A percentile compares a stretch with the other conserved stretches of the same genome.
Conservation (phyloP, 2,888 invertebrate species). For the Cyclophora punctaria region DNA sequence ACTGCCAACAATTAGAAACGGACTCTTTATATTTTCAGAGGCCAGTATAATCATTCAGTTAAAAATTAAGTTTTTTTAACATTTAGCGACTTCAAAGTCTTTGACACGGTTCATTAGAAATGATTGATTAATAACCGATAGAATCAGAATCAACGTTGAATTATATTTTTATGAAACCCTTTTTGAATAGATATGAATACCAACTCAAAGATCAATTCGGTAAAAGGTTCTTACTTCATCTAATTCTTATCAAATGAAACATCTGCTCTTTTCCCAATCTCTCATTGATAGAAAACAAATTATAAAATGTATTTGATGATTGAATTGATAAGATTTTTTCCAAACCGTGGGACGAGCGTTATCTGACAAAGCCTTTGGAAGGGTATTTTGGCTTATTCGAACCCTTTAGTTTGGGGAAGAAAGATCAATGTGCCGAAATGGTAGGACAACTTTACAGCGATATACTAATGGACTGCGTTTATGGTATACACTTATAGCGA, state of each 20-base stretch:
- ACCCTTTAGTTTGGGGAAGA: conserved; percentile 46
- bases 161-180: conserved; percentile 18
- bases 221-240: conserved; percentile 38
- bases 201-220: conserved; percentile 18
- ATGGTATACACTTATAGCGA: too few species aligned
- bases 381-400: conserved; percentile 25
- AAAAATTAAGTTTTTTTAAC: too few species aligned
- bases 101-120: too few species aligned
- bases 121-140: too few species aligned
- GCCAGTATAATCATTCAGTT: too few species aligned
- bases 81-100: too few species aligned
- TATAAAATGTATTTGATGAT: conserved; percentile 43
- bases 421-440: conserved; percentile 43
- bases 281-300: conserved; percentile 20
- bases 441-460: conserved; percentile 7
- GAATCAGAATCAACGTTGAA: too few species aligned
- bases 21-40: too few species aligned
- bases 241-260: conserved; percentile 33
- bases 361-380: conserved; percentile 51
- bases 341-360: conserved; percentile 39
- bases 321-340: conserved; percentile 56
- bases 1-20: too few species aligned
- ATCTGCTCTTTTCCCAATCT: conserved; percentile 23
- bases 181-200: conserved; percentile 25
- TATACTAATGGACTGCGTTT: neutral